phyloP scores from a whole-genome alignment of 2,797 vertebrate species.

The Scomberomorus guttatus region DNA sequence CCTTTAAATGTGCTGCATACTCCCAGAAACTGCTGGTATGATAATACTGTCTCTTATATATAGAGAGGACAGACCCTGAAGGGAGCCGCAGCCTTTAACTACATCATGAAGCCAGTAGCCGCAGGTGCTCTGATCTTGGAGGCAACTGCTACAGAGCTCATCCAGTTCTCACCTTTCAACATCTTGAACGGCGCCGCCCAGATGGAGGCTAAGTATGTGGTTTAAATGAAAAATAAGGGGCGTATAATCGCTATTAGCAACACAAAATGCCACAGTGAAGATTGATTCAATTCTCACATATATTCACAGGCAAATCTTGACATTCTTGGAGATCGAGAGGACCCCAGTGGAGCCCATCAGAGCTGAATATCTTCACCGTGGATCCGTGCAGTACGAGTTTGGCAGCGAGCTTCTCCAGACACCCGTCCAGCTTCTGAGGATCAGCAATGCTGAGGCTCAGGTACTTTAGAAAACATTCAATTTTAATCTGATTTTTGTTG shows the following conservation, averaged over 20 bases:
- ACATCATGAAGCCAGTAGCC: slow-evolving; percentile 83
- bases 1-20: not conserved
- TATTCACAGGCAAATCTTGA: slow-evolving; percentile 84
- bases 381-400: slow-evolving; percentile 86
- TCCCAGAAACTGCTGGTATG: not conserved
- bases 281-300: slow-evolving; percentile 10
- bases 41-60: slow-evolving; percentile 34
- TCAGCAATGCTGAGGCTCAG: slow-evolving; percentile 80
- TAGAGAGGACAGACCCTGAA: slow-evolving; percentile 84
- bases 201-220: slow-evolving; percentile 88
- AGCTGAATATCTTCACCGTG: slow-evolving; percentile 82
- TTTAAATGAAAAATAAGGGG: slow-evolving; percentile 12
- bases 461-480: slow-evolving; percentile 58
- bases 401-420: slow-evolving; percentile 82
- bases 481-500: not conserved
- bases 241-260: not conserved
- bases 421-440: slow-evolving; percentile 73
- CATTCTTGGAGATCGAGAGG: slow-evolving; percentile 71
- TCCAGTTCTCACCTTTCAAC: slow-evolving; percentile 87
- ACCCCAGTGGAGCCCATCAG: slow-evolving; percentile 42
- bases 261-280: not conserved
- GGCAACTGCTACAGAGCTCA: slow-evolving; percentile 83
- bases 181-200: slow-evolving; percentile 85
- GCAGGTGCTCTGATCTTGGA: slow-evolving; percentile 82
- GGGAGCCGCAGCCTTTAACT: slow-evolving; percentile 83